These are phyloP conservation scores for Macrostomum lignano DNA, from an alignment of 1,140 invertebrate species.

Conservation along the genomic window DNA sequence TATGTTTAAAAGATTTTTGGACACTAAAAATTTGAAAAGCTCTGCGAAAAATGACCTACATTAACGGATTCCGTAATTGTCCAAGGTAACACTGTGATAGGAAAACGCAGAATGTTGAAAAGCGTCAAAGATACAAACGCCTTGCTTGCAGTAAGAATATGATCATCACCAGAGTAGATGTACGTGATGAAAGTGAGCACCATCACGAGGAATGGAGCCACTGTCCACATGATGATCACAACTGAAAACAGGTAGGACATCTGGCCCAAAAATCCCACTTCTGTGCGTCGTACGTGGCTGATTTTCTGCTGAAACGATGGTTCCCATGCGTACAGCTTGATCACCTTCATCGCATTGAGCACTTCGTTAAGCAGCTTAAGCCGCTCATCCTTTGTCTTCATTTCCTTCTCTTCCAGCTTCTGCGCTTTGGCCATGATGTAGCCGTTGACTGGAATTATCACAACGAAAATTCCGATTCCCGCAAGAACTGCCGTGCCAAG, in stretches of 20 bases:
- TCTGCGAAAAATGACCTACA: conserved; percentile 8
- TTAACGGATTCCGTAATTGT: conserved; percentile 18
- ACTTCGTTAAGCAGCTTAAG: conserved; percentile 83
- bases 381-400: conserved; percentile 33
- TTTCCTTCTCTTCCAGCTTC: conserved; percentile 10
- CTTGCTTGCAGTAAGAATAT: conserved; percentile 29
- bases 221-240: conserved; percentile 66
- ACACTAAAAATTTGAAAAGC: too few species aligned
- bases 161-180: conserved; percentile 18
- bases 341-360: conserved; percentile 54
- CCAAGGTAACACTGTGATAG: conserved; percentile 32
- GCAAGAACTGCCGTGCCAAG: too few species aligned
- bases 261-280: conserved; percentile 22
- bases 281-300: conserved; percentile 12
- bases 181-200: conserved; percentile 13
- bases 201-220: conserved; percentile 49
- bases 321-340: conserved; percentile 15
- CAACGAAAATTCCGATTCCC: too few species aligned
- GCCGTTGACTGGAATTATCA: too few species aligned
- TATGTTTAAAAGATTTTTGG: too few species aligned
- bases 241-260: conserved; percentile 28
- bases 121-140: conserved; percentile 66
- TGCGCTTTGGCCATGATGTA: too few species aligned
- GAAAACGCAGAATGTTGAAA: conserved; percentile 75
- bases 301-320: conserved; percentile 21